Evolutionary conservation across 2,113 vertebrate species (phyloP).

Genomic region (Aphyosemion australe): DNA sequence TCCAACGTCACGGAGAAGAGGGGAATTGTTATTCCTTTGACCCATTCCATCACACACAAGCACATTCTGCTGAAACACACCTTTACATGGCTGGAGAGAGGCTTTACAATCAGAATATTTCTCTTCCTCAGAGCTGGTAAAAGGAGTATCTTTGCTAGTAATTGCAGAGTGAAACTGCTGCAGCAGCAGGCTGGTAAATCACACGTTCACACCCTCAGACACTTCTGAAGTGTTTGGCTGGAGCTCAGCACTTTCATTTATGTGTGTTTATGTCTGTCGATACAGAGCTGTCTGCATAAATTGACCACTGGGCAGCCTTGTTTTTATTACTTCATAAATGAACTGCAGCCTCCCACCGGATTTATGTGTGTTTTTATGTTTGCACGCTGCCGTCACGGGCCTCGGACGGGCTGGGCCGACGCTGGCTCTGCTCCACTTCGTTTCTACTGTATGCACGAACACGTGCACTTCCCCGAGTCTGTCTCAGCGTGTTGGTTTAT

Average conservation of each 20-base stretch:
- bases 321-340: slow-evolving; percentile 54
- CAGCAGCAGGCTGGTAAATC: slow-evolving; percentile 20
- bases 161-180: slow-evolving; percentile 48
- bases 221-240: slow-evolving; percentile 40
- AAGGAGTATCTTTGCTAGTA: slow-evolving; percentile 32
- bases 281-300: slow-evolving; percentile 41
- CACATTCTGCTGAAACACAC: slow-evolving; percentile 22
- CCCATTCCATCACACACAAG: slow-evolving; percentile 37
- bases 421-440: not conserved
- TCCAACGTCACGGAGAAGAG: slow-evolving; percentile 30
- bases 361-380: slow-evolving; percentile 5
- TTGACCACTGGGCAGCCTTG: slow-evolving; percentile 37
- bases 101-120: slow-evolving; percentile 12
- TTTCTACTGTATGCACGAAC: not conserved
- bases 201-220: not conserved
- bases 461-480: not conserved
- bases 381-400: not conserved
- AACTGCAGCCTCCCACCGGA: slow-evolving; percentile 36
- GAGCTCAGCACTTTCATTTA: slow-evolving; percentile 52
- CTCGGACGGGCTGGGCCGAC: not conserved
- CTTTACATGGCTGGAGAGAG: slow-evolving; percentile 12
- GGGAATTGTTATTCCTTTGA: slow-evolving; percentile 49
- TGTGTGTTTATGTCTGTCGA: slow-evolving; percentile 47
- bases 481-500: slow-evolving; percentile 1
- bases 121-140: not conserved